phyloP scores from a whole-genome alignment of 2,888 invertebrate species.

The Halictus ligatus region DNA sequence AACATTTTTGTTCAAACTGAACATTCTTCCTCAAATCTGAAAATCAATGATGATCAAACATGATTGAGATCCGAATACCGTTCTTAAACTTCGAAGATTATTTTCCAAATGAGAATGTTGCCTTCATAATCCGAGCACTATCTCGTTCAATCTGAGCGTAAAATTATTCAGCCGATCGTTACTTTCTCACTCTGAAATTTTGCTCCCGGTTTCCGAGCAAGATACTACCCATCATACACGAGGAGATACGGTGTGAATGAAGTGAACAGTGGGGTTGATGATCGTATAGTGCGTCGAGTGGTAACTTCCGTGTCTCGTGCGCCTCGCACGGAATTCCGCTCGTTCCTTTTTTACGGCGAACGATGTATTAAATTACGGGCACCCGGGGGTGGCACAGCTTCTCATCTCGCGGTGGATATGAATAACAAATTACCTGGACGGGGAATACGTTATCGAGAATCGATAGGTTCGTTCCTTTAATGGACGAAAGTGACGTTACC shows the following conservation, averaged over 20 bases:
- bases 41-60: too few relatives aligned
- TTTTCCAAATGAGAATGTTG: neutral
- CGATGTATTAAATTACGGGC: constrained; percentile 61
- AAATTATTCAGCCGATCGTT: neutral
- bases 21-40: neutral
- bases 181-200: neutral
- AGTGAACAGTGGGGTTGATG: neutral
- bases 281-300: constrained; percentile 10
- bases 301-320: constrained; percentile 9
- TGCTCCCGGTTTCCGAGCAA: neutral
- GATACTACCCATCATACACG: neutral
- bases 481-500: constrained; percentile 62
- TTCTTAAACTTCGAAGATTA: neutral
- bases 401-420: constrained; percentile 59
- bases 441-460: constrained; percentile 67
- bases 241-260: neutral
- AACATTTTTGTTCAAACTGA: neutral
- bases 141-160: neutral
- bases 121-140: neutral
- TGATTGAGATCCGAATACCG: too few relatives aligned
- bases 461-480: constrained; percentile 59
- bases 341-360: constrained; percentile 17
- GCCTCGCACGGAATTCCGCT: neutral
- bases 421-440: constrained; percentile 64
- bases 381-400: constrained; percentile 29